phyloP scores from a whole-genome alignment of 2,888 invertebrate species.

The Quadroppia sp. region DNA sequence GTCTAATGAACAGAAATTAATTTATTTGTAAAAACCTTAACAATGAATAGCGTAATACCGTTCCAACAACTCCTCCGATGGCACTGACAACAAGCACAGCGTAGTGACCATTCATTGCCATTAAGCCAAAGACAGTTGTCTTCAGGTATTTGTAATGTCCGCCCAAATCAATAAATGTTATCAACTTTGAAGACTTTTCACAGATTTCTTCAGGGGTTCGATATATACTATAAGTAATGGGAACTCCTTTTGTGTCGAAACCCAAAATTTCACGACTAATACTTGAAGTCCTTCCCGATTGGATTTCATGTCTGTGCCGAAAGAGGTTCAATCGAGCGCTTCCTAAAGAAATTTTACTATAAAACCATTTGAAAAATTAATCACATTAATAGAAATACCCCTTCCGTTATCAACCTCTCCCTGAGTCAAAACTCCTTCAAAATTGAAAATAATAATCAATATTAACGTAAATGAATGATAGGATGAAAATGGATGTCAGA shows the following conservation, averaged over 20 bases:
- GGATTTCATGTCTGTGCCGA: conserved; percentile 79
- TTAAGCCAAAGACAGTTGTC: conserved; percentile 80
- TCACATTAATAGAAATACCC: too few relatives aligned
- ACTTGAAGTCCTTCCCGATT: conserved; percentile 86
- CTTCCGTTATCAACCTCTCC: conserved; percentile 93
- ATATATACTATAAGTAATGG: conserved; percentile 48
- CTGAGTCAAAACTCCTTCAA: conserved; percentile 72
- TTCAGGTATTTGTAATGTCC: conserved; percentile 93
- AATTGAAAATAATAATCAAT: background rate
- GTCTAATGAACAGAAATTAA: conserved; percentile 33
- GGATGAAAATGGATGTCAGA: background rate
- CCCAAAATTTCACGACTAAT: conserved; percentile 95
- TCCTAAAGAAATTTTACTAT: too few relatives aligned
- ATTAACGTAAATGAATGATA: background rate
- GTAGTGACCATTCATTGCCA: conserved; percentile 84
- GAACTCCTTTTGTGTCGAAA: conserved; percentile 63
- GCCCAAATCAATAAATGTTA: conserved; percentile 91
- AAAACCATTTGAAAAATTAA: background rate
- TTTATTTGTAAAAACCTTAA: background rate
- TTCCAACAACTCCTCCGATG: conserved; percentile 70
- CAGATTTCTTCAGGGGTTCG: conserved; percentile 66
- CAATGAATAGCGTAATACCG: conserved; percentile 51
- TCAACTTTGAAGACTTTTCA: conserved; percentile 82
- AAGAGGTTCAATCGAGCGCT: conserved; percentile 93
- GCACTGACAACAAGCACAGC: conserved; percentile 78